Evolutionary conservation across 1,140 invertebrate genomes (phyloP).

Genomic region (Lepidostoma basale): DNA sequence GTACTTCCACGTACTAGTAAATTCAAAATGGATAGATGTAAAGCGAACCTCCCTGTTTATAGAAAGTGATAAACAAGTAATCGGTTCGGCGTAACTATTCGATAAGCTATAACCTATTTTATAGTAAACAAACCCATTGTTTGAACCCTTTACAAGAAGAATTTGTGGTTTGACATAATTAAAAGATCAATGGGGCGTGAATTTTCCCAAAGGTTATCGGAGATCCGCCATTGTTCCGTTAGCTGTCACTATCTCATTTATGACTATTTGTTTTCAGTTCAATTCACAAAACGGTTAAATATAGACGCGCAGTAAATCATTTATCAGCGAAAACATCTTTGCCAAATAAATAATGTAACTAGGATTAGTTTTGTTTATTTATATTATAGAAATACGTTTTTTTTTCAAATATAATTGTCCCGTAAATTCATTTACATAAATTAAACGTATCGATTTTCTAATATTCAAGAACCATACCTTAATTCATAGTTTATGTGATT

Average conservation of each 20-base stretch:
- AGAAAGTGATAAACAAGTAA: slow-evolving; percentile 18
- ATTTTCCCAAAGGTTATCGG: slow-evolving; percentile 22
- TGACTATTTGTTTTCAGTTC: slow-evolving; percentile 24
- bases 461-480: too few relatives aligned
- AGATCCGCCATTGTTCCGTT: slow-evolving; percentile 22
- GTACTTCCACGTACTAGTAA: too few relatives aligned
- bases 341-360: too few relatives aligned
- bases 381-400: too few relatives aligned
- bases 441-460: too few relatives aligned
- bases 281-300: slow-evolving; percentile 4
- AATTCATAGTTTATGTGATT: too few relatives aligned
- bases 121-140: slow-evolving; percentile 27
- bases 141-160: slow-evolving; percentile 22
- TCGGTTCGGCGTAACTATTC: slow-evolving; percentile 15
- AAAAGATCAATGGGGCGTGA: slow-evolving; percentile 33
- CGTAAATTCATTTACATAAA: too few relatives aligned
- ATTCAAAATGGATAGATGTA: background rate
- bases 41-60: slow-evolving; percentile 13
- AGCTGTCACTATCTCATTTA: slow-evolving; percentile 26
- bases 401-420: too few relatives aligned
- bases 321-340: too few relatives aligned
- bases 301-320: too few relatives aligned
- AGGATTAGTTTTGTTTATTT: too few relatives aligned
- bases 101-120: slow-evolving; percentile 19
- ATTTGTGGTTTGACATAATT: slow-evolving; percentile 35